Evolutionary conservation across 2,888 invertebrate species (phyloP).

Genomic region (Acanthacorydalis orientalis): DNA sequence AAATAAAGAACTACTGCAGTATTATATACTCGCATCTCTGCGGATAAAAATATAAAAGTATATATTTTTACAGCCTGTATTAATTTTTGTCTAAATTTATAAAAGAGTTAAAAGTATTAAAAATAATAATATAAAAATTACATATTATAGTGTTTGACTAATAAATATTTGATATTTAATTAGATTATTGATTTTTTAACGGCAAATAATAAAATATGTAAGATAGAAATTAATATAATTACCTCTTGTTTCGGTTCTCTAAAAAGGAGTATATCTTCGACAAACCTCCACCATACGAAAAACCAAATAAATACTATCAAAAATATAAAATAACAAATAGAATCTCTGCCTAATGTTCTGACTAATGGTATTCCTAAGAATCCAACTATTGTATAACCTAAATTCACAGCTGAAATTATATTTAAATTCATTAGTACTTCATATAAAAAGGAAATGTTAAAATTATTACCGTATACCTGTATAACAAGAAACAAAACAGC

Average conservation of each 20-base stretch:
- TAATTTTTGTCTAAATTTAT: too few species aligned
- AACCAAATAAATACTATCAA: slow-evolving; percentile 32
- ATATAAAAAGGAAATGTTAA: too few species aligned
- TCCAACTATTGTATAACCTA: slow-evolving; percentile 36
- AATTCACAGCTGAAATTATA: slow-evolving; percentile 29
- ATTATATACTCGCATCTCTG: too few species aligned
- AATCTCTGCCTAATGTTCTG: slow-evolving; percentile 31
- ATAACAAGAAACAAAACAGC: slow-evolving; percentile 36
- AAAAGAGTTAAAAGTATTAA: too few species aligned
- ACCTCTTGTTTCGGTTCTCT: slow-evolving; percentile 26
- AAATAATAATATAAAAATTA: too few species aligned
- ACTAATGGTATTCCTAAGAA: slow-evolving; percentile 34
- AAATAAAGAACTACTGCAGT: too few species aligned
- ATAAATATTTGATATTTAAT: too few species aligned
- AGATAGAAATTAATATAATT: slow-evolving; percentile 9
- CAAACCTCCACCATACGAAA: slow-evolving; percentile 35
- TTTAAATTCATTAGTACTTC: neutral
- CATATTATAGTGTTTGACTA: too few species aligned
- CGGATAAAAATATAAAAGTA: too few species aligned
- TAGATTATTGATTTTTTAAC: too few species aligned
- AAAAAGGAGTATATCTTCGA: slow-evolving; percentile 32
- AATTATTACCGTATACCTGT: slow-evolving; percentile 25
- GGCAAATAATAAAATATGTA: too few species aligned
- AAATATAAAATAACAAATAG: slow-evolving; percentile 33
- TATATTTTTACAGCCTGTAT: too few species aligned